Percentiles rank a stretch among this genome's conserved stretches.
These are phyloP conservation scores for Toxostoma redivivum DNA, from an alignment of 2,113 vertebrate genomes.

Conservation along the genomic window DNA sequence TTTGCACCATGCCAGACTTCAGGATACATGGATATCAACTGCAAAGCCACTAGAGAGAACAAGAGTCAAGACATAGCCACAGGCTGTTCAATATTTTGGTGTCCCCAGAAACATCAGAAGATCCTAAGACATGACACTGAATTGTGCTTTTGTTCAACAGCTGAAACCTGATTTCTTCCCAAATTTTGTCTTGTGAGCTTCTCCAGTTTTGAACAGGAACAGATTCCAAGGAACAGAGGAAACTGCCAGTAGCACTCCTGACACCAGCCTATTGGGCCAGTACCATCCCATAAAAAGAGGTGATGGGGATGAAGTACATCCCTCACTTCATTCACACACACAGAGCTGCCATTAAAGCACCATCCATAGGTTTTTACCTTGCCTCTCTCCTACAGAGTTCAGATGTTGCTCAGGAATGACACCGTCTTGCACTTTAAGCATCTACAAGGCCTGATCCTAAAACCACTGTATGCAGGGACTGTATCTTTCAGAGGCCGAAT, in stretches of 20 bases:
- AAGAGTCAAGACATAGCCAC: not conserved
- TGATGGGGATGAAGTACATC: not conserved
- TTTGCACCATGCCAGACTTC: not conserved
- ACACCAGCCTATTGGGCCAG: not conserved
- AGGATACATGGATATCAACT: not conserved
- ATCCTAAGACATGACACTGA: not conserved
- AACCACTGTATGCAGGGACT: accelerated
- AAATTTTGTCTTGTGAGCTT: not conserved
- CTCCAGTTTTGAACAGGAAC: not conserved
- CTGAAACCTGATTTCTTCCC: not conserved
- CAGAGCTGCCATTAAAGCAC: not conserved
- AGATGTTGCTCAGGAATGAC: not conserved
- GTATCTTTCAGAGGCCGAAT: not conserved
- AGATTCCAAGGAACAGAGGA: not conserved
- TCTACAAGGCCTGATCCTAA: not conserved
- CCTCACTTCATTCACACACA: not conserved
- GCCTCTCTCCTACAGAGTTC: not conserved
- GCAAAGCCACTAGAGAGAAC: not conserved
- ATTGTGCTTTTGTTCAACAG: not conserved
- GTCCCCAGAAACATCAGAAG: not conserved
- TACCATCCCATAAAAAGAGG: not conserved
- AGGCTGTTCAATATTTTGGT: not conserved
- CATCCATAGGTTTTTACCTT: not conserved
- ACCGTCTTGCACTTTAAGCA: not conserved
- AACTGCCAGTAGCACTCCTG: not conserved